Evolutionary conservation across 2,113 vertebrate genomes (phyloP), one percentile per base, ranked within the genome.

Genomic region (Mus spicilegus): DNA sequence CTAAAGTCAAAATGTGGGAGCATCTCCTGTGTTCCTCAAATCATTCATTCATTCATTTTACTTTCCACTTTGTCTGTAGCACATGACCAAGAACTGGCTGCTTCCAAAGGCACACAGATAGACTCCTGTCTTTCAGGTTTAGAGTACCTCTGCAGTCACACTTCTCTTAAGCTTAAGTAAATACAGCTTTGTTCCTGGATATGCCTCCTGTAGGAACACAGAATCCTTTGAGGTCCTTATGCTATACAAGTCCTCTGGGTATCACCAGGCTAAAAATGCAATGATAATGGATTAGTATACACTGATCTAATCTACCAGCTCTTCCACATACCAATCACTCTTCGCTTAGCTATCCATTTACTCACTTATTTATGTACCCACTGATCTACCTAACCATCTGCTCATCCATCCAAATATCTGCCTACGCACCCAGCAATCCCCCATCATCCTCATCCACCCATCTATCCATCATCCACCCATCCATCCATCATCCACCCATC

Each of bases 141-240:
- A 70, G 90, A 78, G 16, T 86, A 28, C 87, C 72, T 11, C 30
- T 7, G 19, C 77, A 63, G 46, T 22, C 36, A 85, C 49, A 91
- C 30, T 84, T 87, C 22, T 87, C 61, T 16, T 14, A 26, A 76
- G 84, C 13, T 1, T 81, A 49, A 89, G 88, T 73, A 49, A 89
- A 90, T 24, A 61, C 16, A 86, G 49, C 49, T 96, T 94, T 96
- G 46, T 16, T 89, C 16, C 63, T 91, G 42, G 81, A 87, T 63
- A 9, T 46, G 22, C 1, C 49, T 77, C 24, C 73, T 72, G 3
- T 10, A 12, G 78, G n/a, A 75, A 76, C 77, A 54, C 33, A 92
- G 56, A 67, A 67, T 33, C 13, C 19, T 1, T n/a, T 86, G 46
- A 28, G 22, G 22, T 5, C 3, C 33, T 36, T 92, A 89, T n/a